Conservation (phyloP, 2,113 vertebrate genomes). For the Phoxinus phoxinus region DNA sequence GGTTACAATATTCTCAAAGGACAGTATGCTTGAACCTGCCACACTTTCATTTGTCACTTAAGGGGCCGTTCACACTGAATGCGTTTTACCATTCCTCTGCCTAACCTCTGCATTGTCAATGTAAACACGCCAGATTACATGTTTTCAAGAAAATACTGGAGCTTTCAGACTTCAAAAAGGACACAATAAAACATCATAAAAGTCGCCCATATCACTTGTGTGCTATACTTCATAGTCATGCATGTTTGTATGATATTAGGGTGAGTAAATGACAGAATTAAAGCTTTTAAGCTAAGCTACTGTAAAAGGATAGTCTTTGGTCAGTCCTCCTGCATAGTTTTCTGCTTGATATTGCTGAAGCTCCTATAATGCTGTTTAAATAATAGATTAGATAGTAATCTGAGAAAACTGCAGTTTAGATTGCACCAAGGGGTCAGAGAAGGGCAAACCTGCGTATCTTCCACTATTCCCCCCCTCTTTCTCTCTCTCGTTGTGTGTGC, state of each 20-base stretch:
- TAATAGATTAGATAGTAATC: not conserved
- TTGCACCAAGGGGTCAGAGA: not conserved
- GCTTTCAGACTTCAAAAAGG: not conserved
- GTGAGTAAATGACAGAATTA: too few species aligned
- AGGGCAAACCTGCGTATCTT: not conserved
- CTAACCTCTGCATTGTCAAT: too few species aligned
- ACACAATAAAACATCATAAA: not conserved
- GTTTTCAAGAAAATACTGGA: not conserved
- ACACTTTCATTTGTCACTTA: not conserved
- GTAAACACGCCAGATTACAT: too few species aligned
- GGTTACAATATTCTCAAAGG: not conserved
- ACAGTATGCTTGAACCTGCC: not conserved
- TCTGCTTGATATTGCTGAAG: not conserved
- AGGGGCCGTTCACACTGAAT: too few species aligned
- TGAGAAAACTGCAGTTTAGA: constrained; percentile 1
- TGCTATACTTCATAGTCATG: too few species aligned
- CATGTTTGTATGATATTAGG: too few species aligned
- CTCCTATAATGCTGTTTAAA: not conserved
- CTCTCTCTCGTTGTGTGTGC: not conserved
- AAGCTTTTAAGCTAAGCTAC: too few species aligned
- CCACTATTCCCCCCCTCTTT: constrained; percentile 25
- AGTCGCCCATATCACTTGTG: too few species aligned
- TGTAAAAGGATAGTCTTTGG: not conserved
- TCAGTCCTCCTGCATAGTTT: not conserved
- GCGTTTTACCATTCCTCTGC: too few species aligned